These are phyloP conservation scores for Chaetogeoica ovagalla DNA, from an alignment of 2,888 invertebrate species.

Conservation along the genomic window DNA sequence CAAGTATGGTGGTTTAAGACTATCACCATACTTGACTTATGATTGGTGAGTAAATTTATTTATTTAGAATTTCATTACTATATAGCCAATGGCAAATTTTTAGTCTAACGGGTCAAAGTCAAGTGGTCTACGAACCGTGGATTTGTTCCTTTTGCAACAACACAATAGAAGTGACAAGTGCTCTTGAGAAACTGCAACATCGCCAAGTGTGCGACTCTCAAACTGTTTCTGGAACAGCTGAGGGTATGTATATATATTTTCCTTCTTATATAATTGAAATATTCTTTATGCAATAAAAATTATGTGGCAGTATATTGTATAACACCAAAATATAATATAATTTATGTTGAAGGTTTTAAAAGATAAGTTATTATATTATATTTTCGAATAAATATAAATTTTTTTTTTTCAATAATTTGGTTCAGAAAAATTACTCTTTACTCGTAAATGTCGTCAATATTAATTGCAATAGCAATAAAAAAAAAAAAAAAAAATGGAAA, in stretches of 20 bases:
- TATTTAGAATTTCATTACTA: constrained; percentile 7
- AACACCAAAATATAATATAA: neutral
- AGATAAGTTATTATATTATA: neutral
- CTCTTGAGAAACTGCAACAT: constrained; percentile 45
- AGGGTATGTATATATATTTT: constrained; percentile 11
- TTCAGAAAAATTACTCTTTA: neutral
- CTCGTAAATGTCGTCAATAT: too few relatives aligned
- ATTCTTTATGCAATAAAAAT: neutral
- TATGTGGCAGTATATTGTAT: neutral
- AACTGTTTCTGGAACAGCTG: neutral
- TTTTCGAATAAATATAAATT: too few relatives aligned
- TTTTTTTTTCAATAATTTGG: neutral
- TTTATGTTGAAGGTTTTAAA: neutral
- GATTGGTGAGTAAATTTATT: constrained; percentile 65
- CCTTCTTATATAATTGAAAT: neutral
- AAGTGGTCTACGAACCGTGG: constrained; percentile 39
- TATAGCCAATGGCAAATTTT: constrained; percentile 9
- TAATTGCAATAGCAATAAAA: too few relatives aligned
- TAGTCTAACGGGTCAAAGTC: constrained; percentile 47
- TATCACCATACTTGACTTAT: constrained; percentile 82
- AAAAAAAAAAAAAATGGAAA: too few relatives aligned
- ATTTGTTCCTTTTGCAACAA: constrained; percentile 28
- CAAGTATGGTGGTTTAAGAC: constrained; percentile 78
- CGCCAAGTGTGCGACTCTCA: constrained; percentile 44
- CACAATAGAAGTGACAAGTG: constrained; percentile 40